A percentile compares a stretch with the other conserved stretches of the same genome.
Evolutionary conservation across 2,888 invertebrate species (phyloP).

Genomic region (Andricus quercusramuli): DNA sequence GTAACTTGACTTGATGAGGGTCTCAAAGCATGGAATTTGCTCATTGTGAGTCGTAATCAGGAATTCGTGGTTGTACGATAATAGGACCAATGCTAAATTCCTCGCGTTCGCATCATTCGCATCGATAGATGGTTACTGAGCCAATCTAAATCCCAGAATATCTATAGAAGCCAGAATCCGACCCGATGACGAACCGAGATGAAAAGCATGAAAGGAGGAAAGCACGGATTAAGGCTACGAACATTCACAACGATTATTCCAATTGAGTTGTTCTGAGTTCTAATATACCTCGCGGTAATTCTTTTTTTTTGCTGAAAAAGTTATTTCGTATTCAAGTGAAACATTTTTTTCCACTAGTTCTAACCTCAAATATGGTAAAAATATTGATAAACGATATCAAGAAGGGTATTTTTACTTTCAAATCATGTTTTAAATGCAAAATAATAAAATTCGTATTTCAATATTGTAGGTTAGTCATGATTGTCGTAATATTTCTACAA

Average conservation of each 20-base stretch:
- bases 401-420: too few species aligned
- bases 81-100: too few species aligned
- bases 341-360: too few species aligned
- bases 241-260: neutral
- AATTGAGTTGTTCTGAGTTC: neutral
- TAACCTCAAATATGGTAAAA: too few species aligned
- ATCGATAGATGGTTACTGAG: neutral
- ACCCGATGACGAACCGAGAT: neutral
- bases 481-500: too few species aligned
- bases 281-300: too few species aligned
- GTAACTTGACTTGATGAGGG: neutral
- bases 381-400: too few species aligned
- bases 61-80: neutral
- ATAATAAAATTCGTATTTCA: too few species aligned
- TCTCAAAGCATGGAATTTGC: neutral
- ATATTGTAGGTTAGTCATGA: too few species aligned
- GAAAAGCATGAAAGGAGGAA: neutral
- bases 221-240: neutral
- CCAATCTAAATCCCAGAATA: neutral
- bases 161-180: neutral
- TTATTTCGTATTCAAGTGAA: too few species aligned
- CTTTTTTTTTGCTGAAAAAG: too few species aligned
- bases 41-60: neutral
- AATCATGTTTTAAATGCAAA: too few species aligned
- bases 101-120: neutral